A percentile compares a stretch with the other conserved stretches of the same genome.
phyloP scores from a whole-genome alignment of 2,888 invertebrate genomes.

The Gastrophysa polygoni region DNA sequence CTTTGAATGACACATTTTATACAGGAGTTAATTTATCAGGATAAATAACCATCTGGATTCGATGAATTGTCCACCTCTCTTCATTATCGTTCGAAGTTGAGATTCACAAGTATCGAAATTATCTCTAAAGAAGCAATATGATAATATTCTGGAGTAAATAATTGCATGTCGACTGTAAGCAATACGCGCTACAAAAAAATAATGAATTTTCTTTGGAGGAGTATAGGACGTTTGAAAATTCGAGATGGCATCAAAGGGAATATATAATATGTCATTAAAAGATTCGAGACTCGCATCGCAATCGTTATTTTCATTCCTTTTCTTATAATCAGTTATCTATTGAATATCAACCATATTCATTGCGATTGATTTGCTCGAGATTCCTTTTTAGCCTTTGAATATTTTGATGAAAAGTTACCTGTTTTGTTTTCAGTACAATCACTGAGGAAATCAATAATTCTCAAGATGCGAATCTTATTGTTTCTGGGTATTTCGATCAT shows the following conservation, averaged over 20 bases:
- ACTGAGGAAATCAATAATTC: too few relatives aligned
- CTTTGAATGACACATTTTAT: too few relatives aligned
- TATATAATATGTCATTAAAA: constrained; percentile 42
- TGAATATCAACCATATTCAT: not conserved
- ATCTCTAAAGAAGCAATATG: constrained; percentile 43
- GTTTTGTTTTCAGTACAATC: too few relatives aligned
- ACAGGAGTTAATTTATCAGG: too few relatives aligned
- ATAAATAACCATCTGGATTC: too few relatives aligned
- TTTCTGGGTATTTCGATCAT: too few relatives aligned
- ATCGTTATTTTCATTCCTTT: constrained; percentile 31
- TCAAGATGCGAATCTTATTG: too few relatives aligned
- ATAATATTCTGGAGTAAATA: constrained; percentile 45
- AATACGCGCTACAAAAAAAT: constrained; percentile 43
- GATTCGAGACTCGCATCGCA: constrained; percentile 24
- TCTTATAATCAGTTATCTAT: constrained; percentile 4
- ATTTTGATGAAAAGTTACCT: too few relatives aligned
- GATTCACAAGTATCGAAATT: constrained; percentile 18
- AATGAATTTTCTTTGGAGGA: constrained; percentile 43
- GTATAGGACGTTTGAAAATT: constrained; percentile 42
- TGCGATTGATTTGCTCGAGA: too few relatives aligned
- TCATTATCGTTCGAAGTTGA: not conserved
- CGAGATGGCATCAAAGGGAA: constrained; percentile 48
- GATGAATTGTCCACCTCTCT: not conserved
- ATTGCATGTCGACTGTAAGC: constrained; percentile 40
- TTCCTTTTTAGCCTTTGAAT: too few relatives aligned